Conservation (phyloP, 2,888 invertebrate genomes). For the Onchidella celtica region DNA sequence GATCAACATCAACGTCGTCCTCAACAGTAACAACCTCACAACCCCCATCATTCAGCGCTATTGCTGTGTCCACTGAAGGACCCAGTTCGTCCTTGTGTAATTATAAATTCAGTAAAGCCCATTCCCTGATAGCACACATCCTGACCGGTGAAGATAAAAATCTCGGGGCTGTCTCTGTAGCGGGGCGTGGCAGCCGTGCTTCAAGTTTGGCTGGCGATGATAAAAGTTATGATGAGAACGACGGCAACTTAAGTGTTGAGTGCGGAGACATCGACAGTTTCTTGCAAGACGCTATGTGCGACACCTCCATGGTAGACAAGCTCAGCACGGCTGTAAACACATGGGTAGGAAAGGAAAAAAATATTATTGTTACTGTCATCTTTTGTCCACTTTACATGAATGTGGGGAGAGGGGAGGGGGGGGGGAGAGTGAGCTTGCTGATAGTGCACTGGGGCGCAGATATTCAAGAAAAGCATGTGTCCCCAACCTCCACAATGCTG, state of each 20-base stretch:
- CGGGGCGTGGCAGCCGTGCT: neutral
- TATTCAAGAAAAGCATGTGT: too few relatives aligned
- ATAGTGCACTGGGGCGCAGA: too few relatives aligned
- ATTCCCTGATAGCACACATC: slow-evolving; percentile 16
- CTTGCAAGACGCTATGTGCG: neutral
- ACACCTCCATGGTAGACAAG: neutral
- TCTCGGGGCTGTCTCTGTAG: neutral
- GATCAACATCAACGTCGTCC: neutral
- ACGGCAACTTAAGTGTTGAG: neutral
- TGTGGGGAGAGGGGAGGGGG: too few relatives aligned
- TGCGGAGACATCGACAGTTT: neutral
- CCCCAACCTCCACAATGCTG: too few relatives aligned
- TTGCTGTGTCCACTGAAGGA: too few relatives aligned
- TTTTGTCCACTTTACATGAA: too few relatives aligned
- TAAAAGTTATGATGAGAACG: neutral
- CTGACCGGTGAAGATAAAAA: slow-evolving; percentile 29
- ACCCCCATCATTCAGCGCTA: too few relatives aligned
- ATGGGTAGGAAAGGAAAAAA: too few relatives aligned
- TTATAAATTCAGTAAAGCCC: neutral
- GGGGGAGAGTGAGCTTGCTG: too few relatives aligned
- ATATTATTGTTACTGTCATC: too few relatives aligned
- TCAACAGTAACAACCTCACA: neutral
- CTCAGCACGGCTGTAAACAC: neutral
- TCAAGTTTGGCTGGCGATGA: neutral
- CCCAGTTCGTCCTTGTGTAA: too few relatives aligned